These are phyloP conservation scores for Falco punctatus DNA, from an alignment of 2,113 vertebrate species.

Conservation along the genomic window DNA sequence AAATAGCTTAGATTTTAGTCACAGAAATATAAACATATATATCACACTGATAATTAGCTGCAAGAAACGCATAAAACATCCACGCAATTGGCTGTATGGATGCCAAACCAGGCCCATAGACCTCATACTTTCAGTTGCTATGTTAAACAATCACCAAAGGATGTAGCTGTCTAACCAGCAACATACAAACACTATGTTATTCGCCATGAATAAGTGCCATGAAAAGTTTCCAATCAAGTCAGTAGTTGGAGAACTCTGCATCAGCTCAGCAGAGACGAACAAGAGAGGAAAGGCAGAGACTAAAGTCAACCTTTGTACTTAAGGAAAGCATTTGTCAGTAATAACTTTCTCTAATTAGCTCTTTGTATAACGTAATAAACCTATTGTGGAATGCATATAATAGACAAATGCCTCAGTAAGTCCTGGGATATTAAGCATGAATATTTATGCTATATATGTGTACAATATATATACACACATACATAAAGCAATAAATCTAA, in stretches of 20 bases:
- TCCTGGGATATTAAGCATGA: neutral
- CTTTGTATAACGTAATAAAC: neutral
- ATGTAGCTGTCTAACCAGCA: neutral
- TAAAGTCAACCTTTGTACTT: neutral
- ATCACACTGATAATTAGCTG: neutral
- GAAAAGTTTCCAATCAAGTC: neutral
- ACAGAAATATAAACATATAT: neutral
- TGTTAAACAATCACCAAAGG: neutral
- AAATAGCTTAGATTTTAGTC: neutral
- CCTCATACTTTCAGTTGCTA: neutral
- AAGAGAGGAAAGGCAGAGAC: neutral
- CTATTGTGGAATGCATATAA: neutral
- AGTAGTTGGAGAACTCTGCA: rapidly evolving
- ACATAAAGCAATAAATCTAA: neutral
- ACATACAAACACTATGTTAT: neutral
- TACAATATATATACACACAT: too few relatives aligned
- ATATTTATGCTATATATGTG: neutral
- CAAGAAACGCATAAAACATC: neutral
- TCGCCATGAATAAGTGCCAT: neutral
- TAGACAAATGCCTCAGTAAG: neutral
- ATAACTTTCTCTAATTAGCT: neutral
- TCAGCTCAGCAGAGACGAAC: neutral
- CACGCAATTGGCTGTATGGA: neutral
- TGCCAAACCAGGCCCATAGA: neutral
- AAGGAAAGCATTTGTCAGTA: neutral